Percentiles rank a stretch among this genome's conserved stretches.
Evolutionary conservation across 2,888 invertebrate genomes (phyloP).

Genomic region (Apotomis turbidana): DNA sequence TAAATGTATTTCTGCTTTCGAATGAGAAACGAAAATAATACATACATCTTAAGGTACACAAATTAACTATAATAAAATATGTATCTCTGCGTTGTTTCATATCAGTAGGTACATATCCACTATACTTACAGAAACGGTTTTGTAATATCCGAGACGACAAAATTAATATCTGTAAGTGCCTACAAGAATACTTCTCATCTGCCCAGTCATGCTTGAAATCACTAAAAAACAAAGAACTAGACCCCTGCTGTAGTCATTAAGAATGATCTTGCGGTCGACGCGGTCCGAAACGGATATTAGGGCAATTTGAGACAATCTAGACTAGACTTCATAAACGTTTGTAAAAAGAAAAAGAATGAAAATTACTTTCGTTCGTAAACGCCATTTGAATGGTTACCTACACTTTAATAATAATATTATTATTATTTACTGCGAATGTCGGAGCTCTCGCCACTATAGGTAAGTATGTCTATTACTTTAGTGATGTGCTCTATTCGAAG

Average conservation of each 20-base stretch:
- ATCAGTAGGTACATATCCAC: too few relatives aligned
- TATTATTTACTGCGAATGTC: neutral
- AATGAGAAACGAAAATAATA: too few relatives aligned
- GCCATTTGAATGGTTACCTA: neutral
- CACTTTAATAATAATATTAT: neutral
- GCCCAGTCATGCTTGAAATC: conserved; percentile 4
- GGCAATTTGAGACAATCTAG: conserved; percentile 58
- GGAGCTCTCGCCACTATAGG: neutral
- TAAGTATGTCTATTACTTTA: too few relatives aligned
- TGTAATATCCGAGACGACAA: neutral
- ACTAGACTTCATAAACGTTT: conserved; percentile 25
- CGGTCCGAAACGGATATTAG: conserved; percentile 61
- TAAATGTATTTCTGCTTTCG: too few relatives aligned
- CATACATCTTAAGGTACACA: too few relatives aligned
- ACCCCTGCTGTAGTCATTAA: conserved; percentile 44
- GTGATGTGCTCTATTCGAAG: too few relatives aligned
- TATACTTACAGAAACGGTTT: too few relatives aligned
- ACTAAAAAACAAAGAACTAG: conserved; percentile 36
- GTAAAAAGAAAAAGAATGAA: conserved; percentile 7
- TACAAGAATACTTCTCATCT: neutral
- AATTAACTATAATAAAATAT: too few relatives aligned
- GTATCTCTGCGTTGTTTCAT: too few relatives aligned
- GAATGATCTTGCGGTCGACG: conserved; percentile 57
- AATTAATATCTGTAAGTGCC: neutral
- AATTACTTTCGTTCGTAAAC: conserved; percentile 20